Evolutionary conservation across 2,113 vertebrate genomes (phyloP), one percentile per base, ranked within the genome.

Genomic region (Elgaria multicarinata): DNA sequence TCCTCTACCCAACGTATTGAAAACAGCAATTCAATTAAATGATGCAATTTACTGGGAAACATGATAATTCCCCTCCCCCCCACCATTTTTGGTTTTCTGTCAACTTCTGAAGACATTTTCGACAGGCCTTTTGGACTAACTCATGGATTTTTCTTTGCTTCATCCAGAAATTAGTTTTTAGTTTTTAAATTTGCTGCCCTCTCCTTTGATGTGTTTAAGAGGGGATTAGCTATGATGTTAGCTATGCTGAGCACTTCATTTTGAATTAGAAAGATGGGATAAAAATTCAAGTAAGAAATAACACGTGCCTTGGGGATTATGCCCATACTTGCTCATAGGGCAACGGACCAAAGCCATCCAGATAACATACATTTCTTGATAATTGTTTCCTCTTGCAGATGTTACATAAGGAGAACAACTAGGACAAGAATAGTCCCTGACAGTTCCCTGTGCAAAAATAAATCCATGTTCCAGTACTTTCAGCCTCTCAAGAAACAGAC

Each of bases 381-480:
- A 3, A 36, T 14, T 64, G 22, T 46, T 76, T 67, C 58, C 28
- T 66, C 3, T 33, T 76, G 84, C 4, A 39, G 33, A 62, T 39
- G 69, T 76, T 42, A 87, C 2, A 16, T 55, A 75, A 66, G 55
- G 89, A 82, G 69, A 79, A 16, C 71, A 78, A 50, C 26, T 64
- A 28, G 24, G 33, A 22, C 66, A 80, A 78, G 72, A 67, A 36
- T 76, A 83, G 20, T 83, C n/a, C 55, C 78, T 67, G 20, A 33
- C 77, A 81, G 67, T 64, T 75, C 44, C n/a, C 46, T 71, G 10
- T 72, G 67, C 50, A 88, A 88, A 81, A 82, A 88, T 88, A 58
- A 82, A 69, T 55, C 22, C 18, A 85, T 31, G 46, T 1, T 55
- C 66, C 50, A 82, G 50, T 20, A 55, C 22, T 78, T 85, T 55